These are phyloP conservation scores for Momotus momota DNA, from an alignment of 2,797 vertebrate species.

Conservation along the genomic window DNA sequence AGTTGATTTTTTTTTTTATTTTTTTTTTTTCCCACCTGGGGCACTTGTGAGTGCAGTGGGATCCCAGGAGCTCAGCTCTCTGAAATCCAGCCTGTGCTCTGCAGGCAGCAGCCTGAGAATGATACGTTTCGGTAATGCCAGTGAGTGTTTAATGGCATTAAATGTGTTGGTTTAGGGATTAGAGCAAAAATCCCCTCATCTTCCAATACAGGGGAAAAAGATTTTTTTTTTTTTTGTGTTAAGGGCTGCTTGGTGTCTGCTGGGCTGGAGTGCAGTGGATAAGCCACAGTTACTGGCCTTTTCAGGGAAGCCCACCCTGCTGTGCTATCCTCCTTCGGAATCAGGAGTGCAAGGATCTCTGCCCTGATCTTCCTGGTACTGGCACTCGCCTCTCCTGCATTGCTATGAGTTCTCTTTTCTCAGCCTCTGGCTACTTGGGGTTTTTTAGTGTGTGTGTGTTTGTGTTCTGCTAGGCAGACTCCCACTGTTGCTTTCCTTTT, in stretches of 20 bases:
- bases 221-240: not conserved
- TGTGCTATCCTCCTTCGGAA: not conserved
- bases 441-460: not conserved
- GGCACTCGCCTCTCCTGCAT: not conserved
- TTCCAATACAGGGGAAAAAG: not conserved
- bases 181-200: conserved; percentile 29
- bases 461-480: not conserved
- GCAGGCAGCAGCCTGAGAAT: not conserved
- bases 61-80: not conserved
- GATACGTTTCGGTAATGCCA: not conserved
- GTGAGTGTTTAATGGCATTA: conserved; percentile 28
- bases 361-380: fast-evolving
- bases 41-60: not conserved
- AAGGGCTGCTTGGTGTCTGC: not conserved
- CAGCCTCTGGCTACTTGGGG: not conserved
- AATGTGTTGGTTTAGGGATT: conserved; percentile 54
- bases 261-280: not conserved
- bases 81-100: not conserved
- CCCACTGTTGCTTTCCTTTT: not conserved
- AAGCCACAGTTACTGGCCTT: not conserved
- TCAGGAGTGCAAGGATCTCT: not conserved
- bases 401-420: not conserved
- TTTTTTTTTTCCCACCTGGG: not conserved
- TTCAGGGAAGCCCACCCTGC: not conserved
- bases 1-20: not conserved